These are phyloP conservation scores for Nerophis lumbriciformis DNA, from an alignment of 2,113 vertebrate genomes.

Conservation along the genomic window DNA sequence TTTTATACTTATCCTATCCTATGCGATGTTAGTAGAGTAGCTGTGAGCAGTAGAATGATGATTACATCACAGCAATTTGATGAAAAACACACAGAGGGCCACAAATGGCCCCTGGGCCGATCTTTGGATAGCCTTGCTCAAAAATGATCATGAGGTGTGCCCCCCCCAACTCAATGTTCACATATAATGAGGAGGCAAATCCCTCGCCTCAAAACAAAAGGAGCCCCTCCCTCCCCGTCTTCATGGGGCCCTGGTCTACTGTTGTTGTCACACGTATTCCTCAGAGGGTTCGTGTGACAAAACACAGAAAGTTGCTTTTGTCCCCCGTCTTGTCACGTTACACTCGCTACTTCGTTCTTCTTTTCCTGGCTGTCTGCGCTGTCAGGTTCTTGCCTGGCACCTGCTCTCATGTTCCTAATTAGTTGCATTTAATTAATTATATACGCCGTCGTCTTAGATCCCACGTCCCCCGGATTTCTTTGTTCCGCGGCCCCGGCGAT, in stretches of 20 bases:
- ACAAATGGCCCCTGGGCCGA: no score
- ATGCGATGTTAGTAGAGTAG: no score
- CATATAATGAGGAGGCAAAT: constrained; percentile 71
- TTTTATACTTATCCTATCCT: no score
- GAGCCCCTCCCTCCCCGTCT: constrained; percentile 41
- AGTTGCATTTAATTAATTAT: constrained; percentile 90
- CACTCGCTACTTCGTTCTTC: constrained; percentile 62
- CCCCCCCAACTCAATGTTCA: constrained; percentile 14
- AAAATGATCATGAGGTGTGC: no score
- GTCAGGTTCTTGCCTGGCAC: constrained; percentile 83
- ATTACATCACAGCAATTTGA: no score
- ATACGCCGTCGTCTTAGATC: constrained; percentile 76
- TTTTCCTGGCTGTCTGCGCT: constrained; percentile 77
- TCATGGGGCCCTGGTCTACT: constrained; percentile 66
- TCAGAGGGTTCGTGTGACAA: constrained; percentile 79
- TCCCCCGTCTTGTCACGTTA: constrained; percentile 75
- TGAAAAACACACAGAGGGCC: no score
- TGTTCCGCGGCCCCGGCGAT: constrained; percentile 29
- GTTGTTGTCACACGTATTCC: constrained; percentile 77
- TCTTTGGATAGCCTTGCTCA: no score
- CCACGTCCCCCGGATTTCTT: constrained; percentile 53
- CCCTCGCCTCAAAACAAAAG: constrained; percentile 66
- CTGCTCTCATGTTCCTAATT: constrained; percentile 91
- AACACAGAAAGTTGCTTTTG: constrained; percentile 78
- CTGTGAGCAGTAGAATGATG: no score